Percentiles rank a stretch among this genome's conserved stretches.
These are phyloP conservation scores for Ophioninae sp. DNA, from an alignment of 2,888 invertebrate species.

Conservation along the genomic window DNA sequence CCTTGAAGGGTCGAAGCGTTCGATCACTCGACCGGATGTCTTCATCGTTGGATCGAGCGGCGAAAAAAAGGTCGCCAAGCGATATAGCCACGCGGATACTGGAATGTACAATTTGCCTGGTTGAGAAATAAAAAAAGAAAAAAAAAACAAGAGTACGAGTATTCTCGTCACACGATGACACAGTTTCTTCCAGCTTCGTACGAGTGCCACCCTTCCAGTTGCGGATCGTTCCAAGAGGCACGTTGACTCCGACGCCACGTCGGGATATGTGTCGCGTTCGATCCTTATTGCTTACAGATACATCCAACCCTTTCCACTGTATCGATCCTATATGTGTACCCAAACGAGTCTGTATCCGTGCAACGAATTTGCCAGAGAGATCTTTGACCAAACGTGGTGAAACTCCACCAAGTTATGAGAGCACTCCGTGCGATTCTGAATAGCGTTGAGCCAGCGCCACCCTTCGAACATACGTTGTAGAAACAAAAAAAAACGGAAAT, in stretches of 20 bases:
- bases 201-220: slow-evolving; percentile 10
- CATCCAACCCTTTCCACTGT: slow-evolving; percentile 7
- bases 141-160: background rate
- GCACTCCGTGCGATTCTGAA: slow-evolving; percentile 51
- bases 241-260: background rate
- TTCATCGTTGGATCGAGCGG: background rate
- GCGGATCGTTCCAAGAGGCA: slow-evolving; percentile 2
- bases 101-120: background rate
- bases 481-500: background rate
- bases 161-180: slow-evolving; percentile 22
- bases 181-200: slow-evolving; percentile 24
- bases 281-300: background rate
- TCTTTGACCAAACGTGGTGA: slow-evolving; percentile 26
- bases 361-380: slow-evolving; percentile 34
- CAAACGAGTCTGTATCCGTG: background rate
- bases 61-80: background rate
- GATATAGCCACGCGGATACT: background rate
- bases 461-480: background rate
- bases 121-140: background rate
- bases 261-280: background rate
- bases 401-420: slow-evolving; percentile 49
- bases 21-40: background rate
- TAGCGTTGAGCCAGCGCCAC: slow-evolving; percentile 44
- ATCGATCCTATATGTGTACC: background rate
- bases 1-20: background rate